Evolutionary conservation across 2,797 vertebrate genomes (phyloP).

Genomic region (Mus caroli): DNA sequence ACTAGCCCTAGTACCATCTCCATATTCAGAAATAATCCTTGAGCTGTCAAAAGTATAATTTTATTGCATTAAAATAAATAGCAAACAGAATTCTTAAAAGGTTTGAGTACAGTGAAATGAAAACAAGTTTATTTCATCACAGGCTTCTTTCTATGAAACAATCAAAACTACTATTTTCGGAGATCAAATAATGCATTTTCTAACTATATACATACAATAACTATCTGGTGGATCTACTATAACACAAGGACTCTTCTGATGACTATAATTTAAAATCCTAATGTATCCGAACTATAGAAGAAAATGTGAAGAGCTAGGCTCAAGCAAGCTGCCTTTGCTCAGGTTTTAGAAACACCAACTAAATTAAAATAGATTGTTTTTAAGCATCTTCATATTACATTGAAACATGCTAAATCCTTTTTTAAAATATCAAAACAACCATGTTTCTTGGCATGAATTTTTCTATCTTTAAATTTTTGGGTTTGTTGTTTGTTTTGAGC

Average conservation of each 20-base stretch:
- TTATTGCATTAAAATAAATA: conserved; percentile 64
- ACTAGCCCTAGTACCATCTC: conserved; percentile 35
- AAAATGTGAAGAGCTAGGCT: conserved; percentile 40
- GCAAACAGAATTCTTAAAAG: conserved; percentile 65
- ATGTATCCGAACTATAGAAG: conserved; percentile 6
- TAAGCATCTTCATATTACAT: conserved; percentile 35
- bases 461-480: conserved; percentile 40
- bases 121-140: conserved; percentile 70
- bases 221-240: conserved; percentile 41
- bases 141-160: conserved; percentile 60
- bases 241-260: conserved; percentile 26
- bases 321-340: conserved; percentile 15
- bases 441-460: conserved; percentile 45
- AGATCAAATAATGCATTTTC: conserved; percentile 52
- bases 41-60: conserved; percentile 55
- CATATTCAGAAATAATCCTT: conserved; percentile 61
- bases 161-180: conserved; percentile 68
- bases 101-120: conserved; percentile 62
- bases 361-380: conserved; percentile 59
- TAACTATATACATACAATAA: conserved; percentile 59
- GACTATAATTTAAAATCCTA: conserved; percentile 39
- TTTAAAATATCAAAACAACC: conserved; percentile 22
- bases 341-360: conserved; percentile 53
- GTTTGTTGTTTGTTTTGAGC: not conserved
- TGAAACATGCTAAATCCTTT: conserved; percentile 38